These are phyloP conservation scores for Rousettus leschenaultii DNA, from an alignment of 2,113 vertebrate genomes.

Conservation along the genomic window DNA sequence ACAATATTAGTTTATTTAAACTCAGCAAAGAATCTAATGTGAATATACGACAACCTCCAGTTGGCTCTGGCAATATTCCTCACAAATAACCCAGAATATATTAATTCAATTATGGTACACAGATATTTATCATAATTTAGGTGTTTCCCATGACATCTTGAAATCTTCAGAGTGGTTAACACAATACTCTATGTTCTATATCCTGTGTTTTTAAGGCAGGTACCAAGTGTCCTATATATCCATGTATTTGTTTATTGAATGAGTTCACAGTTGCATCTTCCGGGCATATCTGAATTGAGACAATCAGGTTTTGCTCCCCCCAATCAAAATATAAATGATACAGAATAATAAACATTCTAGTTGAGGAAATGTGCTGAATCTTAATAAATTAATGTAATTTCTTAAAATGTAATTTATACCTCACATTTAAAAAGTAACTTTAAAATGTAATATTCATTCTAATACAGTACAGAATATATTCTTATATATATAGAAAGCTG, in stretches of 20 bases:
- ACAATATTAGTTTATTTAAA: background rate
- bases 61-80: background rate
- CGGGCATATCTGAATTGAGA: background rate
- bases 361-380: constrained; percentile 29
- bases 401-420: background rate
- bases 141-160: background rate
- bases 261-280: background rate
- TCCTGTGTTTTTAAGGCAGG: background rate
- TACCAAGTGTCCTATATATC: background rate
- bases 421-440: background rate
- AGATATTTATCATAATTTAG: constrained; percentile 5
- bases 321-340: constrained; percentile 9
- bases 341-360: background rate
- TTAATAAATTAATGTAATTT: background rate
- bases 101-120: background rate
- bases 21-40: background rate
- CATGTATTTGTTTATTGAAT: background rate
- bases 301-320: background rate
- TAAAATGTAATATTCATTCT: background rate
- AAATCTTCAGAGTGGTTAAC: background rate
- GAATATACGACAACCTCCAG: background rate
- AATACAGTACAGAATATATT: background rate
- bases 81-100: background rate
- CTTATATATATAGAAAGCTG: background rate
- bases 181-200: background rate